Evolutionary conservation across 2,797 vertebrate species (phyloP).

Genomic region (Scleropages formosus): DNA sequence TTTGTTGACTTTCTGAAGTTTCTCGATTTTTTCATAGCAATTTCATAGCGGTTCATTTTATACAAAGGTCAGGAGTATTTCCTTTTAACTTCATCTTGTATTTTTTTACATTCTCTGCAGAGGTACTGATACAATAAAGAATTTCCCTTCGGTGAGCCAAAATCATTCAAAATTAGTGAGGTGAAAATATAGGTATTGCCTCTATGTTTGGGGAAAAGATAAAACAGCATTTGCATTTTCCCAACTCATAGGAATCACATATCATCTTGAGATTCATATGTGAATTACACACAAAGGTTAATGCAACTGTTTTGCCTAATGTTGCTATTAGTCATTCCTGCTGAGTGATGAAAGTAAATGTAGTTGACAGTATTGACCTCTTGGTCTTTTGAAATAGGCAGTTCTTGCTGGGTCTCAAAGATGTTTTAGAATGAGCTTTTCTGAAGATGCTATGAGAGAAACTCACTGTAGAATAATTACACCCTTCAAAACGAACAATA

Average conservation of each 20-base stretch:
- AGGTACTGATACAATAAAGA: constrained; percentile 26
- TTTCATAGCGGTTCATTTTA: no score
- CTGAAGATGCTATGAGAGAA: neutral
- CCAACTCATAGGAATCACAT: neutral
- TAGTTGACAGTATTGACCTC: no score
- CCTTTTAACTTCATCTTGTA: neutral
- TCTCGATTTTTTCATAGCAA: no score
- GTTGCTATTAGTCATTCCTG: no score
- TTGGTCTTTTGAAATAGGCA: no score
- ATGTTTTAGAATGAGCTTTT: neutral
- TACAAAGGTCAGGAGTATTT: no score
- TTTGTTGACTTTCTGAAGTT: no score
- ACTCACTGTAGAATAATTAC: neutral
- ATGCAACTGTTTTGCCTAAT: neutral
- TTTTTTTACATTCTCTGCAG: constrained; percentile 24
- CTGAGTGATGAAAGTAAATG: no score
- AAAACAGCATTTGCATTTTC: neutral
- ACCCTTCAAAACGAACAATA: constrained; percentile 9
- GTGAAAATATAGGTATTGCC: neutral
- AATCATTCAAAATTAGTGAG: constrained; percentile 17
- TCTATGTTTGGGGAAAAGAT: no score
- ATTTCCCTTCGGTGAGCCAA: constrained; percentile 24
- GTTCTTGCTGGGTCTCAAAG: no score
- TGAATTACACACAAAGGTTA: neutral
- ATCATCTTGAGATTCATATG: neutral